Base-by-base conservation (phyloP, 1,140 invertebrate genomes). In the Listronotus oregonensis region DNA sequence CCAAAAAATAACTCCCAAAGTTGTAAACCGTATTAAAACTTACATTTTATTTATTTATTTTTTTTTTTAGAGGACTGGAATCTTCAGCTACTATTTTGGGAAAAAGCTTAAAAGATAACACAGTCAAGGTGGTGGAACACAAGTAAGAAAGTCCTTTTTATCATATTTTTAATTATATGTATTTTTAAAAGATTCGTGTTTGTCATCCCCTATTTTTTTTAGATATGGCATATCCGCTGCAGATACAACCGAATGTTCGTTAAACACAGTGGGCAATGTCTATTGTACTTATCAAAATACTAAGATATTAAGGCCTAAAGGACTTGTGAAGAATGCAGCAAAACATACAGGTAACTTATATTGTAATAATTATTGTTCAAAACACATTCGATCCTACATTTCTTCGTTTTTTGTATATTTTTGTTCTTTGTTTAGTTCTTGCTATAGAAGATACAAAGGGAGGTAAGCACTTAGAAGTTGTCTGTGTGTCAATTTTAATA, bases 121-220 rank as follows among this genome's bases (percentile, higher is more conserved):
- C 88, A 4, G 89, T 90, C 1, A 82, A 85, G 67, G 83, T 89
- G 46, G 86, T 91, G 44, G 76, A 85, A 68, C 86, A 90, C 75
- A 90, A 86, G 87, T 88, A 82, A 79, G 69, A 63, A 78, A 71
- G 62, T 27, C 52, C 31, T 18, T 50, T 3, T 39, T 15, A 55
- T 15, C 50, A 21, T 60, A 34, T n/a, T 58, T 65, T 67, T 39
- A 47, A 15, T 27, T 57, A 32, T 32, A 31, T 43, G 14, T 50
- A 27, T 18, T n/a, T 63, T 63, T 47, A 21, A 7, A 47, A 8
- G 14, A 14, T 56, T 17, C 8, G n/a, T n/a, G n/a, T 43, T 47
- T 27, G 1, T 27, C 1, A 27, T 31, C 42, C 37, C 27, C 27
- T 5, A 37, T 46, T 34, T 67, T 64, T 78, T 75, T 55, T 68